phyloP scores from a whole-genome alignment of 2,888 invertebrate species.

The Philereme vetulata region DNA sequence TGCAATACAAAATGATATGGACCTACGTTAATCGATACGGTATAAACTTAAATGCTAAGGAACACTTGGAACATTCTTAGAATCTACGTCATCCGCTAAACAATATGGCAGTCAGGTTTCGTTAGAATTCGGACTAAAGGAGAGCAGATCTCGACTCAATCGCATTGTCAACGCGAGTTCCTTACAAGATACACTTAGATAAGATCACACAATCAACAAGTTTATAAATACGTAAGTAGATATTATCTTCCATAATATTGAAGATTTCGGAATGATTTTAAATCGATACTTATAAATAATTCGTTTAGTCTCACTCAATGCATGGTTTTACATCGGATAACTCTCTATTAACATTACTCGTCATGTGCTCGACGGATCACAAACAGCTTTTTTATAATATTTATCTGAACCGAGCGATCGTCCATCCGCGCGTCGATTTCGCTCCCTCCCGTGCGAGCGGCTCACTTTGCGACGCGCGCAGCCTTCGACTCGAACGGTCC shows the following conservation, averaged over 20 bases:
- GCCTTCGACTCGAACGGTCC: no score
- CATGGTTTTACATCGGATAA: no score
- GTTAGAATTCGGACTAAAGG: constrained; percentile 30
- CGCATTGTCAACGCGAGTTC: neutral
- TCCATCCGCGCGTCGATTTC: no score
- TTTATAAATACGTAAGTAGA: no score
- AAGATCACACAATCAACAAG: no score
- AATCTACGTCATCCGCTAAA: constrained; percentile 42
- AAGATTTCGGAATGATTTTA: no score
- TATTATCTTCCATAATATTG: no score
- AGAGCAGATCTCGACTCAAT: neutral
- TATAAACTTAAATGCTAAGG: constrained; percentile 30
- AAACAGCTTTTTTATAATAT: neutral
- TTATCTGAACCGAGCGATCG: no score
- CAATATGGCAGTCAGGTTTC: constrained; percentile 65
- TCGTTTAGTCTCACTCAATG: no score
- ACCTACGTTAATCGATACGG: neutral
- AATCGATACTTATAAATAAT: no score
- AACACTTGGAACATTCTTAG: constrained; percentile 33
- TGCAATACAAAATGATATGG: constrained; percentile 4
- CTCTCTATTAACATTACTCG: neutral
- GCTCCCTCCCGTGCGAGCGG: no score
- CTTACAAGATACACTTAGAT: neutral
- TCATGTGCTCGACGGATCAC: neutral
- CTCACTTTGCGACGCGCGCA: no score